Evolutionary conservation across 2,113 vertebrate genomes (phyloP), one percentile per base, ranked within the genome.

Genomic region (Indicator indicator): DNA sequence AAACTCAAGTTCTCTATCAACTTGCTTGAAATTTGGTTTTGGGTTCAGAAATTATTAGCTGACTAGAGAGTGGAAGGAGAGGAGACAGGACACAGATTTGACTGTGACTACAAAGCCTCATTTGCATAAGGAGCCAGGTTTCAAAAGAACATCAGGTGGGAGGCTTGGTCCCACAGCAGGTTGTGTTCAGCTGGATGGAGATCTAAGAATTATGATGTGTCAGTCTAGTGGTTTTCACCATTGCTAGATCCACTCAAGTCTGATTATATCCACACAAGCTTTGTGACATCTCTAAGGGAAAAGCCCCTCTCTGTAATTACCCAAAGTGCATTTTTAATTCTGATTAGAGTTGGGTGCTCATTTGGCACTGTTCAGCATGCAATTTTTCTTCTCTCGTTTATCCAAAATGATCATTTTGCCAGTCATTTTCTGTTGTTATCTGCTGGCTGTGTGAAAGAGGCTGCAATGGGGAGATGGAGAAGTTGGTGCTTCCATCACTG

Each of bases 281-380:
- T 78, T 83, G 89, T 92, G 89, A 74, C 50, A 58, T 52, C 69
- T 88, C 56, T 30, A 11, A 88, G 42, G 76, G 77, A 89, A 95
- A 94, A 89, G 26, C 42, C 72, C 73, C 70, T 81, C 77, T 88
- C 83, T 74, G 40, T 85, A 79, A 91, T 88, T 92, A 95, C n/a
- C 59, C 75, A 12, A 78, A 85, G 54, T 24, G 67, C 70, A 78
- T 64, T 91, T 86, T 68, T 48, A 78, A 75, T 75, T 90, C 80
- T 68, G 86, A 74, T 62, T 86, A 90, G 44, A 78, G 65, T 81
- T 58, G 69, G 67, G 16, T 42, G 48, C 48, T 90, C 42, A 48
- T 38, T 50, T 90, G 89, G 89, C 71, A 60, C 40, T 23, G 44
- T 16, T 86, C 74, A 79, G 28, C 16, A 7, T 36, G 60, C 50